These are phyloP conservation scores for Oenanthe melanoleuca DNA, from an alignment of 2,113 vertebrate genomes.

Conservation along the genomic window DNA sequence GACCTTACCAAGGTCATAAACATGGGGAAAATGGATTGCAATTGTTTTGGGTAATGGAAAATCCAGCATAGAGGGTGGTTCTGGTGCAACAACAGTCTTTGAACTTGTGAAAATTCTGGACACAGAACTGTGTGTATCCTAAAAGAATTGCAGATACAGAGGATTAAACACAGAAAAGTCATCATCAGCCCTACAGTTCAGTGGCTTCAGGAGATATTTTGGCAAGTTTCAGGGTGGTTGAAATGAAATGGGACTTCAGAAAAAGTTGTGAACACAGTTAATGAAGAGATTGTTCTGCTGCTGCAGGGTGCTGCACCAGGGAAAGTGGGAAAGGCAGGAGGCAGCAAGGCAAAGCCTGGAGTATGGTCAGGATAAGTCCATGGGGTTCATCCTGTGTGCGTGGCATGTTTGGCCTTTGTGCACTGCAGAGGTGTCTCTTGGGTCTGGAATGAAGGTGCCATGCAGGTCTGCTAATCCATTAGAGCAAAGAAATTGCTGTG, in stretches of 20 bases:
- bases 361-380: neutral
- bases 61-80: neutral
- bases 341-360: neutral
- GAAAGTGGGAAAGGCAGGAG: neutral
- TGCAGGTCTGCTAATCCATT: slow-evolving; percentile 73
- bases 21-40: neutral
- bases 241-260: neutral
- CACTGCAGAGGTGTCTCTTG: slow-evolving; percentile 31
- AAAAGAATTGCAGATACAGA: neutral
- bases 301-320: neutral
- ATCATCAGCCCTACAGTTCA: fast-evolving
- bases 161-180: neutral
- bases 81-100: neutral
- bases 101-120: neutral
- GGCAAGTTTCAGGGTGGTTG: neutral
- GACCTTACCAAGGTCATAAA: neutral
- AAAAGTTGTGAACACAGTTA: neutral
- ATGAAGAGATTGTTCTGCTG: neutral
- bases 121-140: neutral
- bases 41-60: slow-evolving; percentile 16
- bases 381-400: neutral
- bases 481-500: slow-evolving; percentile 84
- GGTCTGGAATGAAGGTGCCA: slow-evolving; percentile 66
- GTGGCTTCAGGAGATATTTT: neutral
- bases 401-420: neutral